Base-by-base conservation (phyloP, 2,888 invertebrate genomes). In the Drosophila bunnanda region DNA sequence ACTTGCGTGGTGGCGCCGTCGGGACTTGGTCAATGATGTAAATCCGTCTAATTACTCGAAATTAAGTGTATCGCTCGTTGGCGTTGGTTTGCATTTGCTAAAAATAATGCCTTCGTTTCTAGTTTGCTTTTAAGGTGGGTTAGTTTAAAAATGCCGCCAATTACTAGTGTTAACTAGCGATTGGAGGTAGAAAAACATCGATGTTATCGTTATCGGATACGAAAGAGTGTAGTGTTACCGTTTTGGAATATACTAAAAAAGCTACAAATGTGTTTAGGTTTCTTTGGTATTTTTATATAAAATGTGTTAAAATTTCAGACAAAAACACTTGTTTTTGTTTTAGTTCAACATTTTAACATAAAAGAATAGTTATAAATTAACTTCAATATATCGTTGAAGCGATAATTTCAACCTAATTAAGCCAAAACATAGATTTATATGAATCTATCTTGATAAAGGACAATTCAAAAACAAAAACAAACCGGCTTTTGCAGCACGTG, bases 1-100 rank as follows among this genome's bases (percentile, higher is more conserved):
- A 75, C 69, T 75, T 66, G 50, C 46, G 46, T 61, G 22, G 38
- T 58, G 67, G 67, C 73, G 73, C 66, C 73, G 73, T 52, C 58
- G 54, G 20, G 64, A 55, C 58, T 65, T 58, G 54, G 28, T 28
- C 65, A 76, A 74, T 76, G 69, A 78, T 76, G 74, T 69, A 76
- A 65, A 64, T 48, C 46, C 15, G 48, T 41, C 61, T 65, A 77
- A 60, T 50, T 61, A 73, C 58, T 62, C 39, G 39, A 56, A 67
- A 72, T 71, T 57, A 44, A 41, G 48, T 43, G 55, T 50, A 50
- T 34, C 36, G 38, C 28, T 38, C 30, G 43, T 50, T 25, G 48
- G 17, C 34, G 39, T 44, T 20, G n/a, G 38, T n/a, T 44, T 0
- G 43, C 25, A n/a, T 20, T 50, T 17, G 28, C 52, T 44, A 59